These are phyloP conservation scores for Cydia fagiglandana DNA, from an alignment of 1,140 invertebrate species.

Conservation along the genomic window DNA sequence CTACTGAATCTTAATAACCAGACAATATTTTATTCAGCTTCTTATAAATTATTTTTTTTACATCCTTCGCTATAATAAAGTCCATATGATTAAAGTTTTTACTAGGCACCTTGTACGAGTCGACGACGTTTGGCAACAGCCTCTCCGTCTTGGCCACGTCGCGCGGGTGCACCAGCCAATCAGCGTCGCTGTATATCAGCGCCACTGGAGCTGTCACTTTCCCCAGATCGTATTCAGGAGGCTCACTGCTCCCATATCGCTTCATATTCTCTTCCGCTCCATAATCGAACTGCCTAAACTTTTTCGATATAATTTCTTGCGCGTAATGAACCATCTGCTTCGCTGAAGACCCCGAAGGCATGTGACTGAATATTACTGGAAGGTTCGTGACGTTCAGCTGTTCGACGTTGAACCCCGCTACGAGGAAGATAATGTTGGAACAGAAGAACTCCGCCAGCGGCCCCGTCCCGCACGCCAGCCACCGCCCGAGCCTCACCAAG, in stretches of 20 bases:
- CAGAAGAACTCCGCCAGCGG: constrained; percentile 43
- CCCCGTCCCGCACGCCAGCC: constrained; percentile 44
- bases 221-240: constrained; percentile 81
- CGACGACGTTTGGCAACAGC: constrained; percentile 68
- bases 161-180: constrained; percentile 78
- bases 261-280: constrained; percentile 63
- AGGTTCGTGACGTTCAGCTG: constrained; percentile 77
- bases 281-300: constrained; percentile 73
- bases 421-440: constrained; percentile 34
- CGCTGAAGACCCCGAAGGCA: constrained; percentile 87
- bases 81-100: constrained; percentile 79
- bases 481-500: constrained; percentile 40
- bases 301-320: constrained; percentile 77
- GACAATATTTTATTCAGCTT: constrained; percentile 43
- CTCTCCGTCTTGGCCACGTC: constrained; percentile 67
- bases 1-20: neutral
- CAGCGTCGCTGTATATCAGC: constrained; percentile 82
- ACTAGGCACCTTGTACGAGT: constrained; percentile 61
- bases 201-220: constrained; percentile 81
- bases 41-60: constrained; percentile 62
- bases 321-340: constrained; percentile 86
- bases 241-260: constrained; percentile 70
- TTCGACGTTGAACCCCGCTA: constrained; percentile 39
- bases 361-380: constrained; percentile 86
- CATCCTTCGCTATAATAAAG: constrained; percentile 78